Percentiles rank a stretch among this genome's conserved stretches.
Conservation (phyloP, 2,797 vertebrate species). For the Oophaga sylvatica region DNA sequence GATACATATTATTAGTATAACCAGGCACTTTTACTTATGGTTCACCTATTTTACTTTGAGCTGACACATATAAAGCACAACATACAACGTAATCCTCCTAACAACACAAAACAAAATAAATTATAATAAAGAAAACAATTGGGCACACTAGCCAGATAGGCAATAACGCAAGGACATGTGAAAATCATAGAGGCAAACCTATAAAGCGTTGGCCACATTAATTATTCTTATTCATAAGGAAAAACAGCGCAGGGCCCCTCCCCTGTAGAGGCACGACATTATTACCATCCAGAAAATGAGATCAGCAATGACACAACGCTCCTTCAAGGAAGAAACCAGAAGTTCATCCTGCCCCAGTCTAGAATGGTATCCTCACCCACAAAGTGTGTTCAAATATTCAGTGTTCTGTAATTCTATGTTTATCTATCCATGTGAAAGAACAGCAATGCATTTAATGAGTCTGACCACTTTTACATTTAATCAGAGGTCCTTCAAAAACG, state of each 20-base stretch:
- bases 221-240: neutral
- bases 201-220: neutral
- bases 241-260: neutral
- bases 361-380: neutral
- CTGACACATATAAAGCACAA: neutral
- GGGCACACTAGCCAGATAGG: neutral
- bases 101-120: neutral
- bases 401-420: no score
- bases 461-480: no score
- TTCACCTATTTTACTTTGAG: neutral
- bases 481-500: no score
- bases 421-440: no score
- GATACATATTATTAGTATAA: neutral
- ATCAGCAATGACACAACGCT: neutral
- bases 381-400: no score
- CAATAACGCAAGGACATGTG: neutral
- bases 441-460: no score
- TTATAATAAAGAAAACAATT: neutral
- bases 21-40: neutral
- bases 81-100: neutral
- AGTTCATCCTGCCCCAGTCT: neutral
- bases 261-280: neutral
- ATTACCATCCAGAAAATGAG: neutral
- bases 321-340: neutral
- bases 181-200: neutral